Percentiles rank a stretch among this genome's conserved stretches.
phyloP scores from a whole-genome alignment of 2,888 invertebrate genomes.

The Ophonus ardosiacus region DNA sequence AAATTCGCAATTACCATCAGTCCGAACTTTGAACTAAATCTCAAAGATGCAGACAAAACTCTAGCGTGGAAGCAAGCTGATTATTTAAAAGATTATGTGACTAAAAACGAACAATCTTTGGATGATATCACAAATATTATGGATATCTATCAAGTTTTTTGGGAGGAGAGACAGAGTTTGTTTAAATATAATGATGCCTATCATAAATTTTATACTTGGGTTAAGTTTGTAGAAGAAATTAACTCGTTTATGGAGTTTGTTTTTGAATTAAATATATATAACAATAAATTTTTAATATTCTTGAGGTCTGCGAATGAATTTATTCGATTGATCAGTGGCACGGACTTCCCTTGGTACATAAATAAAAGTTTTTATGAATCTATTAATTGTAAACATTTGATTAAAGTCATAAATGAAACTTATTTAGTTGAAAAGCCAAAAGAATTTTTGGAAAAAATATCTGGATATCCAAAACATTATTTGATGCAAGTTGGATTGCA shows the following conservation, averaged over 20 bases:
- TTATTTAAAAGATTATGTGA: conserved; percentile 2
- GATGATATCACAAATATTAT: conserved; percentile 12
- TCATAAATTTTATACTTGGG: background rate
- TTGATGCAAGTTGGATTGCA: background rate
- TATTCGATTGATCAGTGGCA: conserved; percentile 1
- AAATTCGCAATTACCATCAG: conserved; percentile 16
- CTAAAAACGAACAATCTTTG: background rate
- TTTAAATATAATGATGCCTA: background rate
- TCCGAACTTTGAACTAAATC: background rate
- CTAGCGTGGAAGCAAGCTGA: background rate
- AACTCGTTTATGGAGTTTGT: background rate
- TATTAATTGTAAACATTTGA: background rate
- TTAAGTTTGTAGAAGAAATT: background rate
- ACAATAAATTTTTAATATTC: conserved; percentile 21
- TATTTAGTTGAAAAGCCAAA: background rate
- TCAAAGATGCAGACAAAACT: background rate
- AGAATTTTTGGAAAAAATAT: conserved; percentile 1
- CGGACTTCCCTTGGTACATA: conserved; percentile 6
- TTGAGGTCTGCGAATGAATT: conserved; percentile 20
- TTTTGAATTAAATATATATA: background rate
- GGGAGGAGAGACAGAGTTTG: conserved; percentile 7
- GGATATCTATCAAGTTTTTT: conserved; percentile 27
- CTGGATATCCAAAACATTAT: conserved; percentile 16
- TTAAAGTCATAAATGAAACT: background rate
- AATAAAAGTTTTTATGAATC: background rate